These are phyloP conservation scores for Ichneumon xanthorius DNA, from an alignment of 2,888 invertebrate genomes.

Conservation along the genomic window DNA sequence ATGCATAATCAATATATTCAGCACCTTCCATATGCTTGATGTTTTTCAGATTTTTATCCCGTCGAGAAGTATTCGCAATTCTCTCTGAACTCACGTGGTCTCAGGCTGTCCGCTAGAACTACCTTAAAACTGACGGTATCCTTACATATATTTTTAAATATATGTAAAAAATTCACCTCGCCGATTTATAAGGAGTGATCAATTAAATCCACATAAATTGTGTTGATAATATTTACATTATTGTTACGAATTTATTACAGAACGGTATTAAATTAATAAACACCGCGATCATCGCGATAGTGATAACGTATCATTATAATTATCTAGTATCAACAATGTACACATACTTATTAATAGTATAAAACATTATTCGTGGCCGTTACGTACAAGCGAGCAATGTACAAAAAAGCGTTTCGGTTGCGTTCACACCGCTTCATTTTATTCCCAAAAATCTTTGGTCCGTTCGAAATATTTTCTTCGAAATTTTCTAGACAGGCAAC, in stretches of 20 bases:
- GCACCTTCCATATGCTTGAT: no score
- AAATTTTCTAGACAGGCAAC: slow-evolving; percentile 1
- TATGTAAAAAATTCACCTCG: no score
- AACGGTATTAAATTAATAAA: slow-evolving; percentile 59
- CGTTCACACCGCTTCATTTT: slow-evolving; percentile 51
- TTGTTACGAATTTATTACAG: slow-evolving; percentile 54
- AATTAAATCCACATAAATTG: background rate
- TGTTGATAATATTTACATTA: slow-evolving; percentile 66
- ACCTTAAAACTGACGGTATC: no score
- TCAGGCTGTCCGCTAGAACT: no score
- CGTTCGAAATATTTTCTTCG: slow-evolving; percentile 40
- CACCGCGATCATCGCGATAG: slow-evolving; percentile 34
- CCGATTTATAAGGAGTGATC: background rate
- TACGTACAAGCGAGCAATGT: slow-evolving; percentile 73
- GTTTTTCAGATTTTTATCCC: no score
- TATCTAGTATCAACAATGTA: slow-evolving; percentile 70
- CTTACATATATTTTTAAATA: no score
- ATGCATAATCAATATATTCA: no score
- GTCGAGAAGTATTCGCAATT: no score
- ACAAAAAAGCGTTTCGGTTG: slow-evolving; percentile 73
- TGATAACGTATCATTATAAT: slow-evolving; percentile 36
- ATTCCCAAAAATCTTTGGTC: slow-evolving; percentile 61
- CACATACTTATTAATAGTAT: slow-evolving; percentile 62
- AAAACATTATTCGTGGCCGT: slow-evolving; percentile 56
- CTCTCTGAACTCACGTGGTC: no score